Base-by-base conservation (phyloP, 92 coral and sea anemone genomes). In the Epizoanthus ramosus region DNA sequence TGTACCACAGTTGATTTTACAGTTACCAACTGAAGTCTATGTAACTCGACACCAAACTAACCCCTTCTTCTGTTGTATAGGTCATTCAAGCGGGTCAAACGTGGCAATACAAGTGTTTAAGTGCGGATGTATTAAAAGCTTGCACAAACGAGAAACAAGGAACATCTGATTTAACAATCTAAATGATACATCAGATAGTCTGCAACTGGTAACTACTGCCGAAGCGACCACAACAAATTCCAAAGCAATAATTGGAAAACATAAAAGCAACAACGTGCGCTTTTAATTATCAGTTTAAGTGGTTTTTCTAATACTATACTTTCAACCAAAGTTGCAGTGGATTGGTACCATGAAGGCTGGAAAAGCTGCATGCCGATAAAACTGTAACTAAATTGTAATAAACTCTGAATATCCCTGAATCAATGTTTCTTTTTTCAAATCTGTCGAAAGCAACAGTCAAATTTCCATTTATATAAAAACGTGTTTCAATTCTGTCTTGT, bases 61-160 rank as follows among this genome's bases (percentile, higher is more conserved):
- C 23, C 19, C 33, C 54, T 50, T 50, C 54, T 10, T 23, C 39
- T 23, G 17, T 21, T 23, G 69, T 24, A 23, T 63, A 25, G 41
- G 69, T 64, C 69, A 64, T 64, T 64, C 17, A 64, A 8, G 41
- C n/a, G 2, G 52, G 79, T 56, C 79, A 74, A 74, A 74, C 65
- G 65, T 54, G 50, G 63, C 79, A 73, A 4, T 28, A 28, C 31
- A 9, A 23, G 54, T 47, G 14, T 9, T 50, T 13, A 50, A 50
- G 54, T 9, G 54, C 13, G 54, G 54, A 50, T 50, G 54, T 50
- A 50, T 50, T 50, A 12, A 50, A 50, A 50, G 54, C 63, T 22
- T 35, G 9, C 60, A 12, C 31, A 19, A 15, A 39, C 10, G 31
- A 41, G 39, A 28, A 41, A 67, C 72, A 67, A 12, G 35, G 14